Conservation (phyloP, 2,797 vertebrate species). For the Microcaecilia unicolor region DNA sequence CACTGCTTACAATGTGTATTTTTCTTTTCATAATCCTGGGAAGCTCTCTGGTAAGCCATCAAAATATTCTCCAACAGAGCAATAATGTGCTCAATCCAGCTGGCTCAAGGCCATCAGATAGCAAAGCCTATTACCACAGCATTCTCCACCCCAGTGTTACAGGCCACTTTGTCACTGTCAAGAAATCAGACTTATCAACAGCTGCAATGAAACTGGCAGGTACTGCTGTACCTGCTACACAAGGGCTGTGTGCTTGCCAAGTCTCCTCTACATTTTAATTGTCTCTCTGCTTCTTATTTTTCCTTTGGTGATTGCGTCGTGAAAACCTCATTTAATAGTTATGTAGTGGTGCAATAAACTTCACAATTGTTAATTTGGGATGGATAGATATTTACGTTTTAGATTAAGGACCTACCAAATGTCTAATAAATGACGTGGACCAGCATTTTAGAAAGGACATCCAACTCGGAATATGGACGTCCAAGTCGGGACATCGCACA, state of each 20-base stretch:
- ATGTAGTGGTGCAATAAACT: rapidly evolving
- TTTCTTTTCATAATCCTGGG: not conserved
- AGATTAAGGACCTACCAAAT: no score
- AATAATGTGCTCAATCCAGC: rapidly evolving
- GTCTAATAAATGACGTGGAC: no score
- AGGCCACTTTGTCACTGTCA: not conserved
- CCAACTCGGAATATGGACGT: no score
- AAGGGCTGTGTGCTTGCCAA: rapidly evolving
- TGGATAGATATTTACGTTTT: no score
- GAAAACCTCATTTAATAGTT: not conserved
- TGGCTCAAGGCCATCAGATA: constrained; percentile 1
- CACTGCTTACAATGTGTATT: not conserved
- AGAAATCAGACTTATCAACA: not conserved
- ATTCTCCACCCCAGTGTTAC: not conserved
- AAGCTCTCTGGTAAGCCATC: not conserved
- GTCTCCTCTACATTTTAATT: not conserved
- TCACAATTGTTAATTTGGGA: rapidly evolving
- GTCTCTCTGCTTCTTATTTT: not conserved
- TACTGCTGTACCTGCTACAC: not conserved
- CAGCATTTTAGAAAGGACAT: no score
- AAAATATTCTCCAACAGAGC: not conserved
- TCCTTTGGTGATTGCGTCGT: rapidly evolving
- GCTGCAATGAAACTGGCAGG: not conserved
- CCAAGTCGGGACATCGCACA: no score
- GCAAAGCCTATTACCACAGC: constrained; percentile 4